phyloP scores from a whole-genome alignment of 1,140 invertebrate species.

The Archivesica marissinica region DNA sequence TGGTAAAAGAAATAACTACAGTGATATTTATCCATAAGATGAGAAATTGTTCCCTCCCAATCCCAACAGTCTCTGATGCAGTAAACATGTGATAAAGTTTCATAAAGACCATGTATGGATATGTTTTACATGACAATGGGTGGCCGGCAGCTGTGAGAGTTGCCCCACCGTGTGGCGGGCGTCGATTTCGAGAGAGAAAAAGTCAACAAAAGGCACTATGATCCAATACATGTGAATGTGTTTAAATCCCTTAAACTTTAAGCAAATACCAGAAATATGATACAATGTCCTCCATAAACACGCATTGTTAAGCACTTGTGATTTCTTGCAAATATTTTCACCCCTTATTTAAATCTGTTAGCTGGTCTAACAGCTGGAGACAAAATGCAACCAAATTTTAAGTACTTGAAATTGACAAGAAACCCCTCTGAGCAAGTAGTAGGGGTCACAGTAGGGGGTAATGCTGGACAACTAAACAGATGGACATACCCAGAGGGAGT shows the following conservation, averaged over 20 bases:
- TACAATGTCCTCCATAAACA: not conserved
- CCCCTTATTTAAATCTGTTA: not conserved
- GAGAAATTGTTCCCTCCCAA: not conserved
- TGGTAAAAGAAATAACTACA: not conserved
- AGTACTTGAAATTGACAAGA: not conserved
- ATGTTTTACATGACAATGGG: constrained; percentile 56
- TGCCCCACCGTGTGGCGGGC: not conserved
- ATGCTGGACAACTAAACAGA: not conserved
- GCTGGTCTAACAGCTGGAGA: not conserved
- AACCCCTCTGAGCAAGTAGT: not conserved
- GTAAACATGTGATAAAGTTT: constrained; percentile 21
- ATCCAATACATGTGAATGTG: not conserved
- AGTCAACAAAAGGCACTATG: constrained; percentile 21
- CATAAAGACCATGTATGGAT: constrained; percentile 4
- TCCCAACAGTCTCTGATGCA: too few species aligned
- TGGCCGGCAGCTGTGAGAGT: constrained; percentile 1
- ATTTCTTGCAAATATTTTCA: constrained; percentile 7
- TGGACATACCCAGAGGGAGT: not conserved
- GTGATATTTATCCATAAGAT: constrained; percentile 23
- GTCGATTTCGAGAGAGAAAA: not conserved
- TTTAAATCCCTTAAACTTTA: not conserved
- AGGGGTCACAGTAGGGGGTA: not conserved
- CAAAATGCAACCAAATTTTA: not conserved
- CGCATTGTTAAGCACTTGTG: not conserved
- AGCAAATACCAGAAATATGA: not conserved